Conservation (phyloP, 2,888 invertebrate genomes). For the Philhelius pedissequus region DNA sequence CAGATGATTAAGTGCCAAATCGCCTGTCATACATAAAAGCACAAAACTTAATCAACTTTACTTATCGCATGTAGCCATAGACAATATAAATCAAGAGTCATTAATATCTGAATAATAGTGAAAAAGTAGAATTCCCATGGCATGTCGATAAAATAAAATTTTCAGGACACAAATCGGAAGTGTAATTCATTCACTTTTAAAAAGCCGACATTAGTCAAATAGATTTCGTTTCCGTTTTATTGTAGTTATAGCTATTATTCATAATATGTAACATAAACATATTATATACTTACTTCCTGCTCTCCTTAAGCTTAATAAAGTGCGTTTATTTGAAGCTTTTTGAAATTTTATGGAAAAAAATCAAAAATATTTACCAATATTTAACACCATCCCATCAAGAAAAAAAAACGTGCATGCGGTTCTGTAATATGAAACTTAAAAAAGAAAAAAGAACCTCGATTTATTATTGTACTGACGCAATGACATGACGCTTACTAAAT, state of each 20-base stretch:
- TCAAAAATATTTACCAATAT: neutral
- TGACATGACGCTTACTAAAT: neutral
- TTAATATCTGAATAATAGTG: too few relatives aligned
- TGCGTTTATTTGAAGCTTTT: neutral
- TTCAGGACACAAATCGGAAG: too few relatives aligned
- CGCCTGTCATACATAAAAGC: too few relatives aligned
- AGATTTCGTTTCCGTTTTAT: neutral
- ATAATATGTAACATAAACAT: too few relatives aligned
- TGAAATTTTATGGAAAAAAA: neutral
- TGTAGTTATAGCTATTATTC: neutral
- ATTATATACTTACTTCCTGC: neutral
- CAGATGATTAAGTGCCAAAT: too few relatives aligned
- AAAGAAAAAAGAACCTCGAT: constrained; percentile 4
- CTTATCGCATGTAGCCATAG: too few relatives aligned
- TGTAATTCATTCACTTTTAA: too few relatives aligned
- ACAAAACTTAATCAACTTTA: too few relatives aligned
- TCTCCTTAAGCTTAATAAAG: neutral
- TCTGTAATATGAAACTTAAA: constrained; percentile 1
- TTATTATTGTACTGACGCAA: neutral
- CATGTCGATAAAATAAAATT: too few relatives aligned
- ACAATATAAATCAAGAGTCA: too few relatives aligned
- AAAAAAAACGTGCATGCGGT: neutral
- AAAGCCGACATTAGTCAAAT: too few relatives aligned
- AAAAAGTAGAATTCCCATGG: too few relatives aligned
- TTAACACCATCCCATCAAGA: neutral